Conservation (phyloP, 1,140 invertebrate species). For the Drosophila grimshawi region DNA sequence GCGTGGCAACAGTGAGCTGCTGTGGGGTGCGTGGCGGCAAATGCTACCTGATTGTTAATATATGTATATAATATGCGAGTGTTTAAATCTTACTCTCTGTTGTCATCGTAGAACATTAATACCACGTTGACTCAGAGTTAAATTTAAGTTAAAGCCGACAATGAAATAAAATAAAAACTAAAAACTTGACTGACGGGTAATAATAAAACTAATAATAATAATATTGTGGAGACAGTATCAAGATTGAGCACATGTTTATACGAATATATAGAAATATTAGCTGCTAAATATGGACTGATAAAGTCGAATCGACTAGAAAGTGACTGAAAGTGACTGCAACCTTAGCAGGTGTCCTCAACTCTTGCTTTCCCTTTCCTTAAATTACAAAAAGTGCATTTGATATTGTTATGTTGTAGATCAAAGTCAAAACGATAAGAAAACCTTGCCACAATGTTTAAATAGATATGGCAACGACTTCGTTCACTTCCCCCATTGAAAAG, state of each 20-base stretch:
- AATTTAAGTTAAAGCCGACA: background rate
- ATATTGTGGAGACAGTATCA: background rate
- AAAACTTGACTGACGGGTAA: background rate
- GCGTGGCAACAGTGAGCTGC: too few species aligned
- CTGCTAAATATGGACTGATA: too few species aligned
- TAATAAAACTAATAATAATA: background rate
- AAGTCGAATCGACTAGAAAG: background rate
- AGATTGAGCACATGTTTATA: background rate
- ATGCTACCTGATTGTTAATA: too few species aligned
- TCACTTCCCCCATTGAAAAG: constrained; percentile 37
- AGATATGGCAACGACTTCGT: constrained; percentile 5
- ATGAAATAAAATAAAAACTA: background rate
- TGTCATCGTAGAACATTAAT: background rate
- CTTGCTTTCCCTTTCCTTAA: background rate
- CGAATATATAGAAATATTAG: too few species aligned
- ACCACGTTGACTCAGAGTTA: background rate
- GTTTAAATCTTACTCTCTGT: background rate
- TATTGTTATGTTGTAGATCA: background rate
- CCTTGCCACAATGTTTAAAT: background rate
- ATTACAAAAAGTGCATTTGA: background rate
- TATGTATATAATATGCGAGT: background rate
- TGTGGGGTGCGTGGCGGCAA: too few species aligned
- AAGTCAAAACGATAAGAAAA: constrained; percentile 7
- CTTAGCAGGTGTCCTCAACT: background rate
- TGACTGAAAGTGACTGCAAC: background rate